Base-by-base conservation (phyloP, 2,113 vertebrate genomes). In the Cheilinus undulatus region DNA sequence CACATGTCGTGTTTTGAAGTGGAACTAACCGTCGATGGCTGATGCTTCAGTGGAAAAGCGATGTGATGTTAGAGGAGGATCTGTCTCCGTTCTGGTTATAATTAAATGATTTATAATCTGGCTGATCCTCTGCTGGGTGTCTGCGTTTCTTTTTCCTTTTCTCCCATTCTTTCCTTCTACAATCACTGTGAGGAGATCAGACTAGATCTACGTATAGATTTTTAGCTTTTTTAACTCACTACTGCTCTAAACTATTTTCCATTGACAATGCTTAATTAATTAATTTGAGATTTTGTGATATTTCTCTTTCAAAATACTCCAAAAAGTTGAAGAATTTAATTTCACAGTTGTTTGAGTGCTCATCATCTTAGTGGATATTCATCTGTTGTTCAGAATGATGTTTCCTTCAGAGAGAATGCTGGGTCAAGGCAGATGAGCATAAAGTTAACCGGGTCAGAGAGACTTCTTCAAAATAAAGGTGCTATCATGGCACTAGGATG, bases 71-170 rank as follows among this genome's bases (percentile, higher is more conserved):
- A 51, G 58, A 73, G 59, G 20, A 64, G 24, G 61, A 42, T 15
- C 34, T 15, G 13, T 75, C 59, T 70, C 42, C 38, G 69, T 69
- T 86, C 81, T 88, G 83, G 69, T 79, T 78, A 75, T 76, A 83
- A 73, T 88, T 86, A 86, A 68, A 27, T 84, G 51, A 77, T 85
- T 86, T 84, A 86, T 69, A 69, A 76, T 78, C 73, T 85, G 77
- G 78, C 82, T 1, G 52, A 32, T 79, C 45, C 59, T 66, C 59
- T 34, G 58, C 65, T 54, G 60, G 60, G 73, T 73, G 60, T 85
- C 23, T 67, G 73, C 69, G 57, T 66, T 73, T 77, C 71, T 67
- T 77, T 19, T 66, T 46, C 42, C 15, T 42, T 42, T 42, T 32
- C 28, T 10, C 13, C 48, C 19, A 54, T 52, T 62, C 46, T 64